Percentiles rank a stretch among this genome's conserved stretches.
phyloP scores from a whole-genome alignment of 1,140 invertebrate genomes.

The Euwallacea similis region DNA sequence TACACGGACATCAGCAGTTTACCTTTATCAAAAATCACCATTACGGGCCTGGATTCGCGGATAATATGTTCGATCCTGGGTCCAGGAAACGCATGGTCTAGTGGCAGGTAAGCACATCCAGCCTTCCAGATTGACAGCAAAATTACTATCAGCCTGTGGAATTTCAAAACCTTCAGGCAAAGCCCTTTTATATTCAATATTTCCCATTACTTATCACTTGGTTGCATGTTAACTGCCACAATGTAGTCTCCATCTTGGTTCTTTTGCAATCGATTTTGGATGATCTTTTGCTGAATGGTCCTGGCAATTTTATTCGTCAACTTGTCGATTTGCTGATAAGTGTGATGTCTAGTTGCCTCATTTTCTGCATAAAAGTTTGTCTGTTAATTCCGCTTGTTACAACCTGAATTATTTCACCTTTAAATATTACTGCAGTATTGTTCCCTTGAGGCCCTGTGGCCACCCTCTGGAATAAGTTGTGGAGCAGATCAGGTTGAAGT shows the following conservation, averaged over 20 bases:
- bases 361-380: constrained; percentile 27
- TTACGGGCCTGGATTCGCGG: constrained; percentile 69
- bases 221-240: constrained; percentile 75
- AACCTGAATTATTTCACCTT: constrained; percentile 42
- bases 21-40: constrained; percentile 68
- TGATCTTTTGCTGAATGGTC: constrained; percentile 38
- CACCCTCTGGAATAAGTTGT: constrained; percentile 47
- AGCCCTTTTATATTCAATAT: too few species aligned
- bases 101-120: constrained; percentile 79
- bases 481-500: constrained; percentile 38
- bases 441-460: constrained; percentile 33
- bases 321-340: constrained; percentile 42
- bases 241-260: constrained; percentile 69
- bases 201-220: constrained; percentile 58
- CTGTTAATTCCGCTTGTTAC: neutral
- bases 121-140: constrained; percentile 78
- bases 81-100: constrained; percentile 75
- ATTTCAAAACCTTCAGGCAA: too few species aligned
- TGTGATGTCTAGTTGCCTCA: constrained; percentile 36
- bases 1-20: neutral
- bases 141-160: constrained; percentile 62
- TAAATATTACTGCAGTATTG: constrained; percentile 48
- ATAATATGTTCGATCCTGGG: constrained; percentile 76
- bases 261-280: constrained; percentile 46
- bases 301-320: constrained; percentile 45